These are phyloP conservation scores for Microtus montanus DNA, from an alignment of 2,113 vertebrate genomes.

Conservation along the genomic window DNA sequence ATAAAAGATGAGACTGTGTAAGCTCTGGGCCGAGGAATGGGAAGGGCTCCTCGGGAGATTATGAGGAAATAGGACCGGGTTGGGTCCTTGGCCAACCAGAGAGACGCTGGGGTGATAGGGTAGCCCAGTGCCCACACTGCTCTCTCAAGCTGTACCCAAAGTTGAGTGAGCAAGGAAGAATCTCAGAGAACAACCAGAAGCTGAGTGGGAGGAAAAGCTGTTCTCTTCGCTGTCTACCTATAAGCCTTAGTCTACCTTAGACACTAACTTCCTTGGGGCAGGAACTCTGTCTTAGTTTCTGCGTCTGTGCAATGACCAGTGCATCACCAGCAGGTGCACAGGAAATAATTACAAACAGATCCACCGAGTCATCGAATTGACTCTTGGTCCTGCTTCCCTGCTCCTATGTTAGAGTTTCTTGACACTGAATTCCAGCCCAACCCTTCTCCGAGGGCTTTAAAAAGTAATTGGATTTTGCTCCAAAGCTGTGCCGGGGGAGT, in stretches of 20 bases:
- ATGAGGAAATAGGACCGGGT: neutral
- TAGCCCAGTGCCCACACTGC: neutral
- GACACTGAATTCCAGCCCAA: constrained; percentile 40
- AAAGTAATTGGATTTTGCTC: constrained; percentile 58
- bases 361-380: neutral
- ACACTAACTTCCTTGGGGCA: neutral
- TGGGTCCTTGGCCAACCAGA: neutral
- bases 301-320: neutral
- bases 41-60: neutral
- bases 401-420: constrained; percentile 28
- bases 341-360: neutral
- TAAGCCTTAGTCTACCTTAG: neutral
- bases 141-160: neutral
- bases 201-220: neutral
- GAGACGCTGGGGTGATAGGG: neutral
- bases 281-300: neutral
- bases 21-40: neutral
- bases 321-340: neutral
- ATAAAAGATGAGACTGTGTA: neutral
- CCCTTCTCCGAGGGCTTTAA: constrained; percentile 19
- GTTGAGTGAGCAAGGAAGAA: neutral
- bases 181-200: neutral
- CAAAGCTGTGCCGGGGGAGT: constrained; percentile 28
- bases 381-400: neutral
- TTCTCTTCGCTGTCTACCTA: neutral